phyloP scores from a whole-genome alignment of 2,113 vertebrate species.

The Pardalotus punctatus region DNA sequence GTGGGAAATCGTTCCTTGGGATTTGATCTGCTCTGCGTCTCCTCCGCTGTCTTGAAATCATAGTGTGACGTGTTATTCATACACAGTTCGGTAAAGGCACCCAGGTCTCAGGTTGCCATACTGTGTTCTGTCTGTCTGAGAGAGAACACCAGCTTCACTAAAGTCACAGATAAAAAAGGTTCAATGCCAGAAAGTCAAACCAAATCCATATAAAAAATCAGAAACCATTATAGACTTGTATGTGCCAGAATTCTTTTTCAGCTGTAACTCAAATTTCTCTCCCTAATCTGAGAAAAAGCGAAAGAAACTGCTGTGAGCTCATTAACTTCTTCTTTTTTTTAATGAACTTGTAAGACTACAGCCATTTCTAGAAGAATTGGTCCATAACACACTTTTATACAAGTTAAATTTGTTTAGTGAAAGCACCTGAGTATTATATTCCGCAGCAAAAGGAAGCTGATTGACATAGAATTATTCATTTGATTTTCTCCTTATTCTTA shows the following conservation, averaged over 20 bases:
- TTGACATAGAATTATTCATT: background rate
- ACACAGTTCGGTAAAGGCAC: background rate
- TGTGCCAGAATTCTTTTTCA: background rate
- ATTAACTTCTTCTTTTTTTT: background rate
- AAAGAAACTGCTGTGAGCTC: background rate
- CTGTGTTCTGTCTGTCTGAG: background rate
- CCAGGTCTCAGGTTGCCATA: background rate
- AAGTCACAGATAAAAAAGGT: background rate
- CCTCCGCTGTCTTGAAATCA: background rate
- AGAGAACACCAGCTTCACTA: background rate
- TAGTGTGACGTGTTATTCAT: rapidly evolving
- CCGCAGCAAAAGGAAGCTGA: background rate
- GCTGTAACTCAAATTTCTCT: background rate
- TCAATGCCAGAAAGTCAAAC: background rate
- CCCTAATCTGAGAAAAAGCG: background rate
- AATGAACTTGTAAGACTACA: background rate
- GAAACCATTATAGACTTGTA: background rate
- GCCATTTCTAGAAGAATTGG: background rate
- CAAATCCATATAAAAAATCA: background rate
- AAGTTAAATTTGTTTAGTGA: background rate
- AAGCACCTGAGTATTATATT: background rate
- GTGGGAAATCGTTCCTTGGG: conserved; percentile 32
- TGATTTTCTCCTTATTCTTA: background rate
- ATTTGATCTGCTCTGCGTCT: conserved; percentile 57
- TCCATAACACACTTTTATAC: background rate